Evolutionary conservation across 2,888 invertebrate species (phyloP).

Genomic region (Drosophila pseudotalamancana): DNA sequence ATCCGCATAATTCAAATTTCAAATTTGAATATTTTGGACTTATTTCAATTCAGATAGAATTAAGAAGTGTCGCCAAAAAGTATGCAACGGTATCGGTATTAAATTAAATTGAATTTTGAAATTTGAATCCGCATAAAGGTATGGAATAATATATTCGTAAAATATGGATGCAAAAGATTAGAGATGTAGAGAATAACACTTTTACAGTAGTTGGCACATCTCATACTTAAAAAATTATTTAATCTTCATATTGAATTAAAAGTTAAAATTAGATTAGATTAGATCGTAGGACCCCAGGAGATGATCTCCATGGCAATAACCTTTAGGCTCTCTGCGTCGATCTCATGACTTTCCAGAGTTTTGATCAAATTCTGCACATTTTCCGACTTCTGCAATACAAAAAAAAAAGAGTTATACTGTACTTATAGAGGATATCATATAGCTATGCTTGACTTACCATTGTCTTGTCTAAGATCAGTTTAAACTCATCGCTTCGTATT

Average conservation of each 20-base stretch:
- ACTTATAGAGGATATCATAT: too few species aligned
- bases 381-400: constrained; percentile 50
- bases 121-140: not conserved
- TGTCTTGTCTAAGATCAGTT: constrained; percentile 52
- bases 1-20: too few species aligned
- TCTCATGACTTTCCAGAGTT: constrained; percentile 56
- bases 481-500: constrained; percentile 64
- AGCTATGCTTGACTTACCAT: constrained; percentile 62
- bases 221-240: not conserved
- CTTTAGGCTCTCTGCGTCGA: constrained; percentile 67
- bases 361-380: constrained; percentile 59
- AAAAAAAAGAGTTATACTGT: not conserved
- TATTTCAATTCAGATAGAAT: too few species aligned
- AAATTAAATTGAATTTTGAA: not conserved
- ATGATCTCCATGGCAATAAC: constrained; percentile 70
- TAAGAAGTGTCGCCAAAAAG: too few species aligned
- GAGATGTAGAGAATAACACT: too few species aligned
- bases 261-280: not conserved
- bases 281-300: constrained; percentile 73
- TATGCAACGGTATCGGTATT: not conserved
- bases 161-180: not conserved
- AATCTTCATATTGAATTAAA: too few species aligned
- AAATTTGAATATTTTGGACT: too few species aligned
- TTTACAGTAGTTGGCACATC: too few species aligned
- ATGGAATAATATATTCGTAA: not conserved